phyloP scores from a whole-genome alignment of 2,113 vertebrate genomes.

The Corythaeola cristata region DNA sequence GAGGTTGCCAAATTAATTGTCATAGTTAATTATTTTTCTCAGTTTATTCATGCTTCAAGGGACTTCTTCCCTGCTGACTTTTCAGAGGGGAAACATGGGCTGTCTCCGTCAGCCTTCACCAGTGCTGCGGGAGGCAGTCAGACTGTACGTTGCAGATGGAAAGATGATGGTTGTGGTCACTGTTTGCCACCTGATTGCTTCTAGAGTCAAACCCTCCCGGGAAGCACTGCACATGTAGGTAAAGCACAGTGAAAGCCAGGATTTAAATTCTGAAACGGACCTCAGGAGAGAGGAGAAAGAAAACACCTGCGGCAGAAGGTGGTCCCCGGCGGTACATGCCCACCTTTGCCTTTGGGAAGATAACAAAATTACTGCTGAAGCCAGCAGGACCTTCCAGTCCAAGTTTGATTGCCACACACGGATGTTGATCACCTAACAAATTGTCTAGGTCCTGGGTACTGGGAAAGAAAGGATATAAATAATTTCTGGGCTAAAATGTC shows the following conservation, averaged over 20 bases:
- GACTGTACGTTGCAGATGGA: neutral
- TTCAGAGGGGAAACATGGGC: neutral
- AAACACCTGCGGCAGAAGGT: neutral
- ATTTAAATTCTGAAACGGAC: neutral
- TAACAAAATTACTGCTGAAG: neutral
- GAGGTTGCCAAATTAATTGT: neutral
- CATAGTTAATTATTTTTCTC: neutral
- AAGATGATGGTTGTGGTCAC: neutral
- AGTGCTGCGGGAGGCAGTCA: neutral
- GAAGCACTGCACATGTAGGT: neutral
- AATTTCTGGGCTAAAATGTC: neutral
- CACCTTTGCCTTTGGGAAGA: neutral
- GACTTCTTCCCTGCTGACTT: neutral
- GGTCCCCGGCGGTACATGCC: rapidly evolving
- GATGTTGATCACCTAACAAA: neutral
- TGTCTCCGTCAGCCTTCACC: neutral
- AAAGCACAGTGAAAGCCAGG: neutral
- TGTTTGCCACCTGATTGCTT: neutral
- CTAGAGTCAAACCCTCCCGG: neutral
- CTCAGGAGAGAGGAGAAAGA: neutral
- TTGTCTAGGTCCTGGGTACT: rapidly evolving
- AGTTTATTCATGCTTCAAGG: neutral
- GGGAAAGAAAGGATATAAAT: neutral
- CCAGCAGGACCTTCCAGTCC: neutral
- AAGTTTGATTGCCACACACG: neutral